Conservation (phyloP, 2,888 invertebrate genomes). For the Sesamia inferens region DNA sequence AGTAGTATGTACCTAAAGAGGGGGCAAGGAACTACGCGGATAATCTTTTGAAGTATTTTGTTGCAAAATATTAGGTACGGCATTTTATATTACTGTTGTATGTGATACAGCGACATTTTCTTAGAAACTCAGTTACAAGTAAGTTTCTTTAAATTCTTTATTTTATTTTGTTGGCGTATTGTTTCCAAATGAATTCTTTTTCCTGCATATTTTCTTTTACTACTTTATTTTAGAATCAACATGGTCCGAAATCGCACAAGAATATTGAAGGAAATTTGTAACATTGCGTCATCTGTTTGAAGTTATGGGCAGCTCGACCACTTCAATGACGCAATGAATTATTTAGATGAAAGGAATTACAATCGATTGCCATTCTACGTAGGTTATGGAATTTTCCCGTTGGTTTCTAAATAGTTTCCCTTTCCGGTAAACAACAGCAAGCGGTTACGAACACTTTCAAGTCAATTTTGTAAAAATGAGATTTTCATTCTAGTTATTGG, state of each 20-base stretch:
- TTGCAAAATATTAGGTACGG: background rate
- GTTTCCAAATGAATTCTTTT: background rate
- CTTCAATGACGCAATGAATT: too few relatives aligned
- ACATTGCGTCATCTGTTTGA: too few relatives aligned
- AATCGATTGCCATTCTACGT: too few relatives aligned
- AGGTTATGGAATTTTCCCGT: background rate
- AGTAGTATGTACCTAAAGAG: background rate
- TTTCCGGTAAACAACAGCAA: background rate
- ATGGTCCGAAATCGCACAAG: too few relatives aligned
- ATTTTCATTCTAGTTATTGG: background rate
- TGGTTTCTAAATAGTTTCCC: background rate
- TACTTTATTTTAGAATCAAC: background rate
- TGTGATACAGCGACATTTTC: too few relatives aligned
- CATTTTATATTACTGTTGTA: too few relatives aligned
- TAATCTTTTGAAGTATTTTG: background rate
- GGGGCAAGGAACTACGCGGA: background rate
- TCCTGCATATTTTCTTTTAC: background rate
- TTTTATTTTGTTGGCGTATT: background rate
- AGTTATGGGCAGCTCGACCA: too few relatives aligned
- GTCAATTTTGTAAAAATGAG: background rate
- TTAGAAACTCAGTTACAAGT: too few relatives aligned
- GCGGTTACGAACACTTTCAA: background rate
- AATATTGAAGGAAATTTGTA: too few relatives aligned
- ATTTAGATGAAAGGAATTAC: too few relatives aligned
- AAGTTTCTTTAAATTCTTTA: background rate